Evolutionary conservation across 2,113 vertebrate species (phyloP), one percentile per base, ranked within the genome.

Genomic region (Pollachius pollachius): DNA sequence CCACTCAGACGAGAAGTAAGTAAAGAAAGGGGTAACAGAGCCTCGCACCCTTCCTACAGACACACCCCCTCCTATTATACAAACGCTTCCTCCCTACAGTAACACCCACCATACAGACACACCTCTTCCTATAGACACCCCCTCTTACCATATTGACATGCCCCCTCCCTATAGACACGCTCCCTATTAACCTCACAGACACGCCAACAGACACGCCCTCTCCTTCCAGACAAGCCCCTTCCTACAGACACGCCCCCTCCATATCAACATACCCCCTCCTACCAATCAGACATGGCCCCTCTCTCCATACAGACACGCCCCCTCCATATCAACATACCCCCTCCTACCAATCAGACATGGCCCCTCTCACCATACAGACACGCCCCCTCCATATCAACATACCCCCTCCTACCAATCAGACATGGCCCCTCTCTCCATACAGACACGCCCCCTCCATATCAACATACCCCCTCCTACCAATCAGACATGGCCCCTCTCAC

Each of bases 1-100:
- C 95, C 96, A 65, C 93, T 97, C 69, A 95, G 92, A 82, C 92
- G 94, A 94, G 93, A 96, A 88, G 95, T 97, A 68, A 87, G 85
- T 70, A 6, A 13, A 12, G 19, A n/a, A 52, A 52, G 48, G 2
- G 12, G 11, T 13, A 93, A 15, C 56, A 18, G 15, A 34, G 66
- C 72, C 12, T 13, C 1, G 30, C 3, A 8, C 2, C 17, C n/a
- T 15, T 52, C 7, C 12, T 19, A 61, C 58, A 48, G 13, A n/a
- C 70, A 37, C 41, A 9, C 41, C 41, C 5, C 12, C 41, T 9
- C 41, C 37, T 41, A 41, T 11, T 11, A 41, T 48, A 48, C 54
- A 57, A 16, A 61, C 59, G 13, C 19, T 27, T 9, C 18, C 21
- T 12, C 18, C 15, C 66, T 15, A n/a, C 7, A 57, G 2, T 3